Percentiles rank a stretch among this genome's conserved stretches.
These are phyloP conservation scores for Listronotus oregonensis DNA, from an alignment of 1,140 invertebrate species.

Conservation along the genomic window DNA sequence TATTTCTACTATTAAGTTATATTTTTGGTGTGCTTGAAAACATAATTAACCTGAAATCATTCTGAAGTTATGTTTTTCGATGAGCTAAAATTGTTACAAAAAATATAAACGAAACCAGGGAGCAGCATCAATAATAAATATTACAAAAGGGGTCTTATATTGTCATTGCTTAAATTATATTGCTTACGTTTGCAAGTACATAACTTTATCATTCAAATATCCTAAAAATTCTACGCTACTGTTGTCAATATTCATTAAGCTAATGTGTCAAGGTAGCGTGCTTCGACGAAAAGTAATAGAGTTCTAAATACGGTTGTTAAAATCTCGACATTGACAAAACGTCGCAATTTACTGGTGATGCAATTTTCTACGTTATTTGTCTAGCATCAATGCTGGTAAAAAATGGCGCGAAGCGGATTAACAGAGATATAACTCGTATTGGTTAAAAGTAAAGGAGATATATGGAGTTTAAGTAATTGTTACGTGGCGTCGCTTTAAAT, in stretches of 20 bases:
- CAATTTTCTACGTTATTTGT: slow-evolving; percentile 29
- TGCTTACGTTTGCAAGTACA: too few relatives aligned
- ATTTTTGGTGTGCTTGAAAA: too few relatives aligned
- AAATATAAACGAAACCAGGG: too few relatives aligned
- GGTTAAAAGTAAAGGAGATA: slow-evolving; percentile 3
- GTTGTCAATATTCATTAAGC: background rate
- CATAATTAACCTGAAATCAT: too few relatives aligned
- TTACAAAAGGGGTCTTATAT: too few relatives aligned
- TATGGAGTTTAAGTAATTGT: slow-evolving; percentile 8
- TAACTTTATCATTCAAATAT: too few relatives aligned
- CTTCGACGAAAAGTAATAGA: slow-evolving; percentile 38
- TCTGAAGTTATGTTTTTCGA: too few relatives aligned
- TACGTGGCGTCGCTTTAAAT: slow-evolving; percentile 7
- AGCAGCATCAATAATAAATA: too few relatives aligned
- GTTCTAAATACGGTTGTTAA: slow-evolving; percentile 39
- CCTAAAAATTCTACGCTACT: background rate
- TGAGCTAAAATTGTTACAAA: too few relatives aligned
- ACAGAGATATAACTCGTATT: slow-evolving; percentile 13
- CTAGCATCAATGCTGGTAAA: slow-evolving; percentile 2
- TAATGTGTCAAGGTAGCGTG: slow-evolving; percentile 39
- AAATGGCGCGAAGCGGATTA: slow-evolving; percentile 9
- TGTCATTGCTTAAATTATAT: too few relatives aligned
- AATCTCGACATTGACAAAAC: slow-evolving; percentile 47
- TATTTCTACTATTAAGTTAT: too few relatives aligned
- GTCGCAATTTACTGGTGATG: slow-evolving; percentile 28